Evolutionary conservation across 1,140 invertebrate genomes (phyloP).

Genomic region (Caenorhabditis inopinata): DNA sequence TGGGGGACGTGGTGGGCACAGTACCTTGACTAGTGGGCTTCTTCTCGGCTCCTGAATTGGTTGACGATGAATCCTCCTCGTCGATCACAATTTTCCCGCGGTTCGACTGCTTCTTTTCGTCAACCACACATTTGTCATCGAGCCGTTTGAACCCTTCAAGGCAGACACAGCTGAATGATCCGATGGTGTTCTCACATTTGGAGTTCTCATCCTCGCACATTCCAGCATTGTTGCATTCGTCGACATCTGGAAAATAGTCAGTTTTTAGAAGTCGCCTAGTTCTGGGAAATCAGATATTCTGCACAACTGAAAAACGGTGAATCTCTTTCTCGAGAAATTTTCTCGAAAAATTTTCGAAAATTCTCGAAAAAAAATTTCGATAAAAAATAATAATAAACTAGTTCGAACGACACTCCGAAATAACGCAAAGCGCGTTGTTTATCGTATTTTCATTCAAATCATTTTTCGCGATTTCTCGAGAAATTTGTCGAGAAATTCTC

Average conservation of each 20-base stretch:
- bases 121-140: not conserved
- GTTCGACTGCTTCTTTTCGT: constrained; percentile 13
- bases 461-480: no score
- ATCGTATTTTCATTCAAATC: no score
- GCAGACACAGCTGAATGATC: constrained; percentile 55
- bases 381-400: no score
- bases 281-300: no score
- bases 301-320: no score
- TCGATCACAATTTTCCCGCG: not conserved
- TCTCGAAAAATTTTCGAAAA: no score
- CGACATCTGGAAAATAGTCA: constrained; percentile 20
- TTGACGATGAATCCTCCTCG: not conserved
- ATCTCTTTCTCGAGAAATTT: no score
- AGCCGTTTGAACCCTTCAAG: constrained; percentile 48
- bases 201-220: constrained; percentile 49
- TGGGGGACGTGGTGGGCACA: not conserved
- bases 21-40: not conserved
- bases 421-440: no score
- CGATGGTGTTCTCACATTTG: constrained; percentile 55
- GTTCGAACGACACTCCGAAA: no score
- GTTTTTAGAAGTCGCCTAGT: not conserved
- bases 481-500: no score
- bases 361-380: no score
- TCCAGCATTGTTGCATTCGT: constrained; percentile 34
- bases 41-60: not conserved